phyloP scores from a whole-genome alignment of 2,113 vertebrate species.

The Anolis sagrei region DNA sequence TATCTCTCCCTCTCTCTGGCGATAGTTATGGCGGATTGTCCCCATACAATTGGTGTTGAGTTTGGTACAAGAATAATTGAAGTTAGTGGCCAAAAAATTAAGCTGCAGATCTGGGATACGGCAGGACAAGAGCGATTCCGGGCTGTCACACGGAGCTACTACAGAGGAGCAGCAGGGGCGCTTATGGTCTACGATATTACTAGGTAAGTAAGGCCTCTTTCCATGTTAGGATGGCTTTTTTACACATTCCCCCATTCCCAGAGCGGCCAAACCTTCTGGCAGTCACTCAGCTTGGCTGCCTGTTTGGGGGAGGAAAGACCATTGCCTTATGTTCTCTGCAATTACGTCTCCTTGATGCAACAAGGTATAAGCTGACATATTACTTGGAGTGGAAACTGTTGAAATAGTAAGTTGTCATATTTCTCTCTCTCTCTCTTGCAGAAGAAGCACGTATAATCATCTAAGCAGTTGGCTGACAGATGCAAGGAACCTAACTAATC shows the following conservation, averaged over 20 bases:
- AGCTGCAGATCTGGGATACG: constrained; percentile 99
- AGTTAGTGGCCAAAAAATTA: constrained; percentile 98
- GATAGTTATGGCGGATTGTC: constrained; percentile 98
- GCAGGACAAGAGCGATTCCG: constrained; percentile 97
- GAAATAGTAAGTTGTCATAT: background rate
- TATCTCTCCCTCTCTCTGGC: background rate
- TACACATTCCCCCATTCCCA: too few relatives aligned
- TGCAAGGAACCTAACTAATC: constrained; percentile 98
- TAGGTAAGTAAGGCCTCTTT: constrained; percentile 80
- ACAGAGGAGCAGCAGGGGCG: constrained; percentile 95
- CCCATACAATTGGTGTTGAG: constrained; percentile 98
- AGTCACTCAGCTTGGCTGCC: background rate
- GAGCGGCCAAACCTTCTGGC: fast-evolving
- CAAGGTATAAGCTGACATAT: background rate
- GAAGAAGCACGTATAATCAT: constrained; percentile 98
- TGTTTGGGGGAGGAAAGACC: background rate
- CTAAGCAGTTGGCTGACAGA: constrained; percentile 99
- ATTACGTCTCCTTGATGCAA: too few relatives aligned
- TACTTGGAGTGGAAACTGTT: background rate
- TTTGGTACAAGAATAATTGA: constrained; percentile 98
- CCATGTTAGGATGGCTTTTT: too few relatives aligned
- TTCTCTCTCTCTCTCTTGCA: constrained; percentile 60
- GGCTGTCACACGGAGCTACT: constrained; percentile 97
- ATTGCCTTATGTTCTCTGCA: background rate
- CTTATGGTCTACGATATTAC: constrained; percentile 99